Evolutionary conservation across 2,113 vertebrate species (phyloP).

Genomic region (Sigmodon hispidus): DNA sequence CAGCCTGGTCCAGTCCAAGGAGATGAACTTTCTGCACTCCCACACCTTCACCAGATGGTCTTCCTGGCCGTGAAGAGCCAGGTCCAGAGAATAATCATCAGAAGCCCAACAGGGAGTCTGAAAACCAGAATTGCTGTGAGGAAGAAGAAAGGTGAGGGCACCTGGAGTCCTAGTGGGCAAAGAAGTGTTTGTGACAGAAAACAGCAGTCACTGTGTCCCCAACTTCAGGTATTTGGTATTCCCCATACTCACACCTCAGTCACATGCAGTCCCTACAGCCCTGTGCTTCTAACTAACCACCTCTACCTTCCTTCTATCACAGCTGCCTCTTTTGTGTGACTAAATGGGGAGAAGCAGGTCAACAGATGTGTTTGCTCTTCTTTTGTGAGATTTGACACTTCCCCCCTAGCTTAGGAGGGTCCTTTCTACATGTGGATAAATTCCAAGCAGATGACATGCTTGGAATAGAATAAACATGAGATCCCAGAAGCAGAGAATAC

Average conservation of each 20-base stretch:
- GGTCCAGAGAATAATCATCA: background rate
- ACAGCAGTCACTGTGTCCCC: background rate
- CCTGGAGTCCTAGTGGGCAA: background rate
- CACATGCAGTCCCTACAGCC: background rate
- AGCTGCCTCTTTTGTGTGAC: background rate
- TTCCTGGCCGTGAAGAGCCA: background rate
- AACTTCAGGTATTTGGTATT: background rate
- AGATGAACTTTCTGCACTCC: background rate
- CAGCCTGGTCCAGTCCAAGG: background rate
- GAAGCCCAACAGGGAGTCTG: background rate
- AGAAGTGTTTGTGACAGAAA: background rate
- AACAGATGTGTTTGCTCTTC: background rate
- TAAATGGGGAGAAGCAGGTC: background rate
- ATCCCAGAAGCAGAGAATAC: background rate
- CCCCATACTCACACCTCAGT: background rate
- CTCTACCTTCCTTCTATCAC: background rate
- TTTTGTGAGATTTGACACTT: background rate
- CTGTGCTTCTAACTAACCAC: rapidly evolving
- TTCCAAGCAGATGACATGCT: background rate
- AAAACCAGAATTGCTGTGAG: background rate
- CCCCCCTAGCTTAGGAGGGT: background rate
- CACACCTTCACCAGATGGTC: background rate
- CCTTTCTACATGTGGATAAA: background rate
- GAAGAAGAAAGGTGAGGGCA: background rate
- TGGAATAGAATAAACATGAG: background rate